phyloP scores from a whole-genome alignment of 2,113 vertebrate genomes.

The Polypterus bichir region DNA sequence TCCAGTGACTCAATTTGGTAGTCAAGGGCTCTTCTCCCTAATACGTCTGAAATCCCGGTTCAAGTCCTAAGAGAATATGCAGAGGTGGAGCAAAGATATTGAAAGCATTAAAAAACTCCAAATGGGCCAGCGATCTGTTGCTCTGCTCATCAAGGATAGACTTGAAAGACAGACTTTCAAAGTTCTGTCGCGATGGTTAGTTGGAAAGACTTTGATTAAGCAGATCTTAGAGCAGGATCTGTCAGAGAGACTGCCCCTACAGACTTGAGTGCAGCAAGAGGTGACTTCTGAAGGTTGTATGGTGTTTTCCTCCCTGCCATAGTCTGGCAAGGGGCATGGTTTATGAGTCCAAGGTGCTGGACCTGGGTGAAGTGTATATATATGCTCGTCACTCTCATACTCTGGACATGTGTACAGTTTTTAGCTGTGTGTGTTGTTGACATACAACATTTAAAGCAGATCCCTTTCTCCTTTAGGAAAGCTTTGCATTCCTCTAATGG shows the following conservation, averaged over 20 bases:
- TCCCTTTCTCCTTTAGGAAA: neutral
- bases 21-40: conserved; percentile 6
- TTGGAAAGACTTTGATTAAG: conserved; percentile 12
- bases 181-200: neutral
- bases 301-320: conserved; percentile 11
- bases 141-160: conserved; percentile 20
- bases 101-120: conserved; percentile 15
- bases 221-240: conserved; percentile 27
- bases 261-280: conserved; percentile 16
- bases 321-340: neutral
- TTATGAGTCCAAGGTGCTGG: too few species aligned
- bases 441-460: too few species aligned
- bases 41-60: neutral
- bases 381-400: too few species aligned
- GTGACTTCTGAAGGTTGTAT: neutral
- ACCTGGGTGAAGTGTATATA: too few species aligned
- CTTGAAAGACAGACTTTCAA: conserved; percentile 17
- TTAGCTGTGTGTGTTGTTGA: too few species aligned
- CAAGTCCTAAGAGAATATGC: conserved; percentile 16
- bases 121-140: conserved; percentile 19
- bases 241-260: neutral
- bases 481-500: neutral
- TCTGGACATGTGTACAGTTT: too few species aligned
- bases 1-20: too few species aligned
- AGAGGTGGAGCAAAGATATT: neutral